phyloP scores from a whole-genome alignment of 2,797 vertebrate genomes.

The Sternarchorhynchus goeldii region DNA sequence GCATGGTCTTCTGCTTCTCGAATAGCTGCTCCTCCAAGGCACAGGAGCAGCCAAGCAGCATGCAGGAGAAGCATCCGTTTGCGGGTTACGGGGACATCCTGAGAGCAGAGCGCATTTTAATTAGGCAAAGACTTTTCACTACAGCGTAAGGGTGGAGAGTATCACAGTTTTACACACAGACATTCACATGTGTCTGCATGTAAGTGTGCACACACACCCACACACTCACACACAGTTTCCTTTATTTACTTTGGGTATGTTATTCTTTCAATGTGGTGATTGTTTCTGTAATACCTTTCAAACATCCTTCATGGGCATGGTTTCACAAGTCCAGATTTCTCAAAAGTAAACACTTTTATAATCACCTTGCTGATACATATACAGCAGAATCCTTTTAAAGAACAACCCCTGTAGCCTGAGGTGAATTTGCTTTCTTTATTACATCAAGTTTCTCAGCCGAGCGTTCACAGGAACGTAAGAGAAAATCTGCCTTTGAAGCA shows the following conservation, averaged over 20 bases:
- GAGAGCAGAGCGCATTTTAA: slow-evolving; percentile 32
- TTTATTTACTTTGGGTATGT: slow-evolving; percentile 34
- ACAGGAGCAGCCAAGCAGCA: slow-evolving; percentile 9
- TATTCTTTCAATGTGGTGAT: slow-evolving; percentile 40
- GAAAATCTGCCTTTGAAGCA: slow-evolving; percentile 23
- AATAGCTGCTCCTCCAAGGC: slow-evolving; percentile 33
- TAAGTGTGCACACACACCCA: neutral
- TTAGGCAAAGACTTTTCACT: slow-evolving; percentile 28
- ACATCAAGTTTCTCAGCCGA: slow-evolving; percentile 27
- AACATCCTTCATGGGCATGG: slow-evolving; percentile 30
- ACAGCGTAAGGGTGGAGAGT: slow-evolving; percentile 10
- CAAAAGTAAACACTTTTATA: slow-evolving; percentile 38
- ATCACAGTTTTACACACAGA: slow-evolving; percentile 12
- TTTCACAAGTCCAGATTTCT: slow-evolving; percentile 39
- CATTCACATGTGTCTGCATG: slow-evolving; percentile 11
- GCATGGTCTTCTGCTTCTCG: slow-evolving; percentile 23
- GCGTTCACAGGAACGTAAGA: slow-evolving; percentile 3
- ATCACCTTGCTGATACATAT: slow-evolving; percentile 29
- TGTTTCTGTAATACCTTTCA: slow-evolving; percentile 47
- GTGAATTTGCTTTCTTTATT: slow-evolving; percentile 29
- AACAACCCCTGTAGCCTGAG: slow-evolving; percentile 30
- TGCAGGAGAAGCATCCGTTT: slow-evolving; percentile 30
- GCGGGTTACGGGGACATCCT: slow-evolving; percentile 41
- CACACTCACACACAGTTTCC: slow-evolving; percentile 1
- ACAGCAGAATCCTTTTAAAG: slow-evolving; percentile 30